Base-by-base conservation (phyloP, 2,113 vertebrate genomes). In the Canis aureus region DNA sequence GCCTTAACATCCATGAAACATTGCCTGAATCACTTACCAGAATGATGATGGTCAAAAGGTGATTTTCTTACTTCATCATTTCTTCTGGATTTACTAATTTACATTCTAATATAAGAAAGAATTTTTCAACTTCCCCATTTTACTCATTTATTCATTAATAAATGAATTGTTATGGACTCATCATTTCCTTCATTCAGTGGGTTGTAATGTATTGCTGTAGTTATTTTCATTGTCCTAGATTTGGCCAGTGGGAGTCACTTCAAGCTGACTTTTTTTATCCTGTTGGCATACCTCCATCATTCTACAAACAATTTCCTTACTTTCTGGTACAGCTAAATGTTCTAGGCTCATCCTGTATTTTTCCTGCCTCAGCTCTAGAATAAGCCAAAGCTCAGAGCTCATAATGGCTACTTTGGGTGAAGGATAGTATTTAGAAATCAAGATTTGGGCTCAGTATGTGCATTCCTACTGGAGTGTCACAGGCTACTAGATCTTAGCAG, bases 311-410 rank as follows among this genome's bases (percentile, higher is more conserved):
- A 64, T 71, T 83, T 71, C 13, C 88, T 87, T 91, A 83, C 38
- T 88, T 94, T 84, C 29, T 73, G 69, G 20, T 69, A 57, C 25
- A 67, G 32, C 22, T 74, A 73, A 5, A 12, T 78, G 62, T 94
- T 94, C 12, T 43, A 59, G 79, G 35, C 12, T 94, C 55, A 60
- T 60, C 80, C 91, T 82, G 57, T 95, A 60, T 94, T 86, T 97
- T 94, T 29, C 57, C n/a, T 88, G 60, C 43, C 12, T 92, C 62
- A 20, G 60, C 59, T 87, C 67, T 83, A n/a, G 59, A 88, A 69
- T 19, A 25, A 93, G 29, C 29, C 53, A 43, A 43, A 43, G 43
- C 43, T 43, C 43, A 43, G 43, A 43, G 43, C 43, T 43, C 43
- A 43, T 43, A 43, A 27, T 84, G 55, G 8, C 76, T 93, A 79